These are phyloP conservation scores for Porphyrio hochstetteri DNA, from an alignment of 2,113 vertebrate species.

Conservation along the genomic window DNA sequence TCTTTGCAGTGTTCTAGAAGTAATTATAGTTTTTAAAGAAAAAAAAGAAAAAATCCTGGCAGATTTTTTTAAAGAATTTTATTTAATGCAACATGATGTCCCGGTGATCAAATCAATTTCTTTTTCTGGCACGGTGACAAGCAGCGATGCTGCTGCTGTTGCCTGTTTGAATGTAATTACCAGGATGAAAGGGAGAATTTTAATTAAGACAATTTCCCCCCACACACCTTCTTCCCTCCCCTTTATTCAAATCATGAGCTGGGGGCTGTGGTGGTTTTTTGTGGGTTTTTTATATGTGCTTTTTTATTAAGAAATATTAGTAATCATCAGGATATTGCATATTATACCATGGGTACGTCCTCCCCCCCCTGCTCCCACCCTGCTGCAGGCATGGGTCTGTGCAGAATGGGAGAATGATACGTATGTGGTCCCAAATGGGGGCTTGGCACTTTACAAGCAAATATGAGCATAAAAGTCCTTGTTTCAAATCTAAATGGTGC, in stretches of 20 bases:
- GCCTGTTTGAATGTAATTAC: conserved; percentile 78
- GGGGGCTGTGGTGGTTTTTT: background rate
- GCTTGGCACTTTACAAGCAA: background rate
- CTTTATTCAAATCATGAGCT: conserved; percentile 53
- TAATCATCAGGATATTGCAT: conserved; percentile 23
- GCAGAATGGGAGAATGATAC: background rate
- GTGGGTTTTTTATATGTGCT: background rate
- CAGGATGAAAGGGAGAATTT: conserved; percentile 80
- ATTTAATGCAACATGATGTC: conserved; percentile 67
- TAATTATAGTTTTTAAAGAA: conserved; percentile 65
- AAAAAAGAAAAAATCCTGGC: background rate
- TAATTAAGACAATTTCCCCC: conserved; percentile 79
- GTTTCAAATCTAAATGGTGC: conserved; percentile 21
- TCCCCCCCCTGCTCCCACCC: background rate
- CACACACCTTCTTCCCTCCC: conserved; percentile 49
- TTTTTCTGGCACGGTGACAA: conserved; percentile 71
- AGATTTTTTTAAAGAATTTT: conserved; percentile 42
- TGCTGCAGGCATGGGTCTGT: background rate
- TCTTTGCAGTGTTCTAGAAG: conserved; percentile 42
- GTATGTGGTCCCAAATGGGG: background rate
- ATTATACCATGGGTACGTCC: background rate
- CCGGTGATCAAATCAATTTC: conserved; percentile 70
- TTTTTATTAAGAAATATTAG: conserved; percentile 49
- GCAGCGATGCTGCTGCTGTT: conserved; percentile 63
- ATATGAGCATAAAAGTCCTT: background rate